Conservation (phyloP, 2,888 invertebrate genomes). For the Dysmachus trigonus region DNA sequence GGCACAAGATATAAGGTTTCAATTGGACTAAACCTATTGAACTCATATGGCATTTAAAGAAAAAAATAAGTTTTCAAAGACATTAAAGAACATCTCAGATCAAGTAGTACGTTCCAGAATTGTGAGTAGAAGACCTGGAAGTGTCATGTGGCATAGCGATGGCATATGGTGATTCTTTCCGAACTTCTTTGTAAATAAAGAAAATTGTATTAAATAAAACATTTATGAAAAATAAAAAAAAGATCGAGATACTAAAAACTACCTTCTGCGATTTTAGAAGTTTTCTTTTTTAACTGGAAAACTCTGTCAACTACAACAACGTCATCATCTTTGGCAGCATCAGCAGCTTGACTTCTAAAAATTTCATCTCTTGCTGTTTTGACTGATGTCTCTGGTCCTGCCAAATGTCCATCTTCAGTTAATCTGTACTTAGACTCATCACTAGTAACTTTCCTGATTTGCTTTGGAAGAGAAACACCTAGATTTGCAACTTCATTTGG, state of each 20-base stretch:
- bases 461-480: constrained; percentile 59
- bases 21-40: neutral
- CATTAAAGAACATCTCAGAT: neutral
- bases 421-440: constrained; percentile 33
- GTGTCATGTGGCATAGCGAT: neutral
- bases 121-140: neutral
- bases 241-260: neutral
- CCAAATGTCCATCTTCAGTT: constrained; percentile 40
- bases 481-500: constrained; percentile 61
- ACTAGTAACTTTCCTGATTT: constrained; percentile 40
- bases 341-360: neutral
- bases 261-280: neutral
- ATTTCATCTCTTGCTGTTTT: neutral
- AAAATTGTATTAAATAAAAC: neutral
- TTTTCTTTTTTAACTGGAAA: neutral
- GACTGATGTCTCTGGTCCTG: constrained; percentile 3
- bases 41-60: neutral
- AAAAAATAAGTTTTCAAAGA: neutral
- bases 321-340: neutral
- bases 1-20: neutral
- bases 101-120: neutral
- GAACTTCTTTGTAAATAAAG: neutral
- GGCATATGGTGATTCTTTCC: neutral
- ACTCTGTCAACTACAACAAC: neutral
- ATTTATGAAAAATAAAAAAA: neutral